Evolutionary conservation across 30 jellyfish, hydroid and myxozoan genomes (phyloP).

Genomic region (Catostylus mosaicus): DNA sequence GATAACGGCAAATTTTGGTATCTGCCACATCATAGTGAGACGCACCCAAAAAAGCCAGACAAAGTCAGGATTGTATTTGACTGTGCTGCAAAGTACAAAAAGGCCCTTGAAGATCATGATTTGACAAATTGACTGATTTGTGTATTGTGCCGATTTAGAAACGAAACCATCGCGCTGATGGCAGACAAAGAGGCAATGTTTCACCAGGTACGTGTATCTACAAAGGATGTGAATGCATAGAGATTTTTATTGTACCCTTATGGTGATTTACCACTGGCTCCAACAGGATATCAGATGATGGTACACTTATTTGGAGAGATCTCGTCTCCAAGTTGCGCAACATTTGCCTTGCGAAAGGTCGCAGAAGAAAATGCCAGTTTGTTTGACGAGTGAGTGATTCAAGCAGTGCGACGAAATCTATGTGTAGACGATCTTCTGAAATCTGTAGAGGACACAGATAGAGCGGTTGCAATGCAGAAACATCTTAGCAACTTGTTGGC

Average conservation of each 20-base stretch:
- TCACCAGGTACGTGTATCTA: constrained; percentile 56
- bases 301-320: constrained; percentile 63
- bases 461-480: constrained; percentile 11
- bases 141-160: constrained; percentile 43
- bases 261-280: constrained; percentile 22
- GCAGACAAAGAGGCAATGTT: constrained; percentile 72
- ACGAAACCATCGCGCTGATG: constrained; percentile 48
- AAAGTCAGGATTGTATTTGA: constrained; percentile 56
- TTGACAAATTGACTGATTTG: constrained; percentile 57
- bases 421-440: constrained; percentile 58
- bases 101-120: constrained; percentile 52
- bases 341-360: constrained; percentile 35
- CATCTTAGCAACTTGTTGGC: constrained; percentile 4
- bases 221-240: constrained; percentile 27
- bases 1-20: constrained; percentile 36
- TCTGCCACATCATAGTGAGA: constrained; percentile 62
- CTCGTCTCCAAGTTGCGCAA: constrained; percentile 59
- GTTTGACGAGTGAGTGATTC: constrained; percentile 3
- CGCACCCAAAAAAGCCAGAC: constrained; percentile 58
- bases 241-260: constrained; percentile 63
- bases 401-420: constrained; percentile 34
- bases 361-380: constrained; percentile 34
- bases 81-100: constrained; percentile 61
- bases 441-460: constrained; percentile 13
- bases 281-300: constrained; percentile 42